Base-by-base conservation (phyloP, 2,888 invertebrate species). In the Nomada ferruginata region DNA sequence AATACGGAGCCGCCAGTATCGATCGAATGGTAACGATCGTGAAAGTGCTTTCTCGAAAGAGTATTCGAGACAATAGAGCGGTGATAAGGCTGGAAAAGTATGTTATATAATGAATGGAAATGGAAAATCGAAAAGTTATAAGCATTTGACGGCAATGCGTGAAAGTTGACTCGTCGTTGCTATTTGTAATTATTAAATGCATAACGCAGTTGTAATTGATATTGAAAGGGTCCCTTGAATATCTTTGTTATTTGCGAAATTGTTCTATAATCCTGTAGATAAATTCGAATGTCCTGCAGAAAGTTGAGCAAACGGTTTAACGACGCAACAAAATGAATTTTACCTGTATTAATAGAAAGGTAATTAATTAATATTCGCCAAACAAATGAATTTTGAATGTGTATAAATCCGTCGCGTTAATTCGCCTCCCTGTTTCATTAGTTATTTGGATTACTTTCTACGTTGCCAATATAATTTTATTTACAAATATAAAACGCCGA, bases 11-110 rank as follows among this genome's bases (percentile, higher is more conserved):
- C 50, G 15, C 26, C 26, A 23, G 53, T 65, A 72, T 79, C 72
- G 50, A 59, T 70, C 68, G 26, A 26, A 50, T 11, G n/a, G 18
- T 52, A 63, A 78, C 52, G 61, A 63, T 80, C 71, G 75, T 47
- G 60, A 68, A 29, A 69, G 63, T 68, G 71, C 44, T 59, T 59
- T 61, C 55, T 50, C 76, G n/a, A 26, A 11, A 26, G 18, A 11
- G 36, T 15, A 55, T 29, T 2, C n/a, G 3, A 26, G 47, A 26
- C 26, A 26, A 66, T 52, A 55, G 26, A 52, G 23, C 42, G 3
- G 36, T 13, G 20, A 3, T 7, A 23, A 18, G 15, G 13, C 26
- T 23, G 23, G 57, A 0, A 57, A 57, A 23, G 20, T 23, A 13
- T 11, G 11, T 23, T 57, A 13, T 20, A 26, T 26, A 26, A 26